Evolutionary conservation across 2,797 vertebrate genomes (phyloP).

Genomic region (Cossypha heuglini): DNA sequence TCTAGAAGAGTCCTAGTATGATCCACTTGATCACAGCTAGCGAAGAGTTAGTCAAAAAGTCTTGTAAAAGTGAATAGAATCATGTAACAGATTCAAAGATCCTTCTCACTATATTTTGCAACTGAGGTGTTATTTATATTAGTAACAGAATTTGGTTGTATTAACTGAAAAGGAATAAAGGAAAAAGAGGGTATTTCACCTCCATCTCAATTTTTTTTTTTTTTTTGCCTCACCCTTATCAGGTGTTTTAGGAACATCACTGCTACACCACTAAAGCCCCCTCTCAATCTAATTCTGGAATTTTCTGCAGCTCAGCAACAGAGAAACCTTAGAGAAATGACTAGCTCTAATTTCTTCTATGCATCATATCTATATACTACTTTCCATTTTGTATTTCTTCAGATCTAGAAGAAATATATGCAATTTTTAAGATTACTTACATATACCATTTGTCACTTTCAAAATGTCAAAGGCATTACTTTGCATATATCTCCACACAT

Average conservation of each 20-base stretch:
- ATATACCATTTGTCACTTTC: not conserved
- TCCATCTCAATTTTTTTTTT: not conserved
- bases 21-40: not conserved
- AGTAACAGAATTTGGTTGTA: not conserved
- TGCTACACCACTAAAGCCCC: not conserved
- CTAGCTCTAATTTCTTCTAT: not conserved
- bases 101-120: not conserved
- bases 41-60: not conserved
- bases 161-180: not conserved
- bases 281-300: not conserved
- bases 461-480: constrained; percentile 13
- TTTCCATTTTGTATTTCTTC: not conserved
- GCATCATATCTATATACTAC: not conserved
- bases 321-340: not conserved
- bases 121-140: not conserved
- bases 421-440: not conserved
- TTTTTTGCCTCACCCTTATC: not conserved
- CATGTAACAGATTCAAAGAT: not conserved
- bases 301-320: not conserved
- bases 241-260: not conserved
- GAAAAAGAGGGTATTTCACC: not conserved
- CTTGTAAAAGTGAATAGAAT: not conserved
- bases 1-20: not conserved
- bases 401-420: not conserved
- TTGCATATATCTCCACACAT: not conserved